Percentiles rank a stretch among this genome's conserved stretches.
Evolutionary conservation across 2,113 vertebrate genomes (phyloP).

Genomic region (Sylvia atricapilla): DNA sequence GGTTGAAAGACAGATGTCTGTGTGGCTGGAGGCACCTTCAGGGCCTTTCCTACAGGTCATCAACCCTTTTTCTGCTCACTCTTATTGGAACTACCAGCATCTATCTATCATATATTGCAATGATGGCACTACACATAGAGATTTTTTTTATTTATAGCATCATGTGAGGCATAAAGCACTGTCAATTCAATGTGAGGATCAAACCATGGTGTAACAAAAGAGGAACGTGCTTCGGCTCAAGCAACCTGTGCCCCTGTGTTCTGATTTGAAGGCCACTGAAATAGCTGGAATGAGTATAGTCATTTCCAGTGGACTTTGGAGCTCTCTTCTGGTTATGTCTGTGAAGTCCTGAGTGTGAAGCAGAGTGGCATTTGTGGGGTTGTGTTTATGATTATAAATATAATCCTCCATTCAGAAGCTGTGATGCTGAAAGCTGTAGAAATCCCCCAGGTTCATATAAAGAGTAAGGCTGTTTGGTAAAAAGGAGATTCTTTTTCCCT

Average conservation of each 20-base stretch:
- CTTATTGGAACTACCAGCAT: neutral
- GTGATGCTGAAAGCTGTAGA: conserved; percentile 14
- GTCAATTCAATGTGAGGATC: neutral
- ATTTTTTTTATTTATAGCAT: neutral
- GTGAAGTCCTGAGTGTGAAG: neutral
- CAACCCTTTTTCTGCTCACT: neutral
- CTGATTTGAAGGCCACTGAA: neutral
- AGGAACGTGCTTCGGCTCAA: neutral
- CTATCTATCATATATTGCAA: neutral
- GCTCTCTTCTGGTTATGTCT: neutral
- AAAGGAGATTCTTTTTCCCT: neutral
- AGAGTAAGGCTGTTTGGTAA: neutral
- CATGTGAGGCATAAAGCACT: neutral
- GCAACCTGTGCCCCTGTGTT: neutral
- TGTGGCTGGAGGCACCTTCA: neutral
- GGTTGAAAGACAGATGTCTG: neutral
- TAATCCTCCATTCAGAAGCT: conserved; percentile 2
- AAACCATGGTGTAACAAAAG: neutral
- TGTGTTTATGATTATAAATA: neutral
- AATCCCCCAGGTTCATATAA: neutral
- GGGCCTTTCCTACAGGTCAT: neutral
- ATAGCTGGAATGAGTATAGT: neutral
- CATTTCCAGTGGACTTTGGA: neutral
- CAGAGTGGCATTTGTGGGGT: neutral
- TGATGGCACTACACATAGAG: neutral